Evolutionary conservation across 1,140 invertebrate genomes (phyloP).

Genomic region (Eupristina koningsbergeri): DNA sequence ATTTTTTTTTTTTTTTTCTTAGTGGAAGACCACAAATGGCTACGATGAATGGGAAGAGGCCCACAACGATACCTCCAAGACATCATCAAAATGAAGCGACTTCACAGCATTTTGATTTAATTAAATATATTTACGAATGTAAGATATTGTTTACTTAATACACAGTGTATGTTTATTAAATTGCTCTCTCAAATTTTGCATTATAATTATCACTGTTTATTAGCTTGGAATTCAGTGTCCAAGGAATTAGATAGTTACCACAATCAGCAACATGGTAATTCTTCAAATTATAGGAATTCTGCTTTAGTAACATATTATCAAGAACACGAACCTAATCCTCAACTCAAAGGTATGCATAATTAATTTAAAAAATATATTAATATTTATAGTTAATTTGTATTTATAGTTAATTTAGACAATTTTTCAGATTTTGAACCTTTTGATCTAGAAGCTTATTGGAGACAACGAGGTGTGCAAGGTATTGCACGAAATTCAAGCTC

Average conservation of each 20-base stretch:
- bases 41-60: constrained; percentile 72
- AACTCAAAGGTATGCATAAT: constrained; percentile 66
- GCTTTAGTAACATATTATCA: constrained; percentile 71
- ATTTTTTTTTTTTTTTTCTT: no score
- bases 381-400: background rate
- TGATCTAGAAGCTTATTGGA: constrained; percentile 77
- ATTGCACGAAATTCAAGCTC: constrained; percentile 69
- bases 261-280: constrained; percentile 64
- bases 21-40: constrained; percentile 67
- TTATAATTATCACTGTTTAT: constrained; percentile 27
- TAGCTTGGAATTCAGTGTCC: constrained; percentile 72
- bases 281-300: constrained; percentile 66
- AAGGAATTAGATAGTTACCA: constrained; percentile 69
- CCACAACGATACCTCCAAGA: constrained; percentile 62
- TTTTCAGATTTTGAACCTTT: constrained; percentile 77
- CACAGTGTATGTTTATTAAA: background rate
- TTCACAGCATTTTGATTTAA: constrained; percentile 74
- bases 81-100: constrained; percentile 66
- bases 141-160: constrained; percentile 51
- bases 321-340: constrained; percentile 71
- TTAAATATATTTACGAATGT: constrained; percentile 75
- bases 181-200: background rate
- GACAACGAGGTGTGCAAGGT: constrained; percentile 75
- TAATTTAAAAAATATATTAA: background rate
- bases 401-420: background rate